phyloP scores from a whole-genome alignment of 2,113 vertebrate genomes.

The Calonectris borealis region DNA sequence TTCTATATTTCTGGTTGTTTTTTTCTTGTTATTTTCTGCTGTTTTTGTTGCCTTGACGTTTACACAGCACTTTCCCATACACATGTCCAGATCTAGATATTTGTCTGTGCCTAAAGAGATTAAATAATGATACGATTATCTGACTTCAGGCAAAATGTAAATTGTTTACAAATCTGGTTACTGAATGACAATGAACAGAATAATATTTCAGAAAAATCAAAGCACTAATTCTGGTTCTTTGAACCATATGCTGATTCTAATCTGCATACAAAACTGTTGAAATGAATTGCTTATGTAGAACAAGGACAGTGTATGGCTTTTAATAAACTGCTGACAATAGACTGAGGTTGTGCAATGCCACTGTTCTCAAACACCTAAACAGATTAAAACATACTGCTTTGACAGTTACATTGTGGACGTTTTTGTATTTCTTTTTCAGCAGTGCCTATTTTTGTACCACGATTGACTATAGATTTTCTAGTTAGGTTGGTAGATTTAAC shows the following conservation, averaged over 20 bases:
- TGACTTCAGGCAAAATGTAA: conserved; percentile 11
- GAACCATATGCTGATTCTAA: neutral
- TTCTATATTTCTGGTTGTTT: neutral
- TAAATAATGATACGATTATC: conserved; percentile 5
- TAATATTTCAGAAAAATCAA: neutral
- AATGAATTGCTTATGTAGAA: neutral
- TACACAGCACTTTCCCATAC: neutral
- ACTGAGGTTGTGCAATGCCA: neutral
- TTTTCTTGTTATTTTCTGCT: neutral
- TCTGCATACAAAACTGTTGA: neutral
- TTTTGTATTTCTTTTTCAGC: neutral
- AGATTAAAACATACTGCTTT: neutral
- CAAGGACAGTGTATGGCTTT: neutral
- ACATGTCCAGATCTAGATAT: neutral
- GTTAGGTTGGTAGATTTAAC: neutral
- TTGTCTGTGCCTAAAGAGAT: neutral
- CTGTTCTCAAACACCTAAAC: neutral
- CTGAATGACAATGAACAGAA: neutral
- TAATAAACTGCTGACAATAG: neutral
- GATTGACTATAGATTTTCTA: neutral
- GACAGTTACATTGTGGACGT: neutral
- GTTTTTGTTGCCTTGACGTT: neutral
- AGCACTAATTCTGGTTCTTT: neutral
- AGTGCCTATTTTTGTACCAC: neutral
- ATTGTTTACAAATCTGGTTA: conserved; percentile 17